A percentile compares a stretch with the other conserved stretches of the same genome.
Conservation (phyloP, 2,797 vertebrate genomes). For the Rhodeus uyekii region DNA sequence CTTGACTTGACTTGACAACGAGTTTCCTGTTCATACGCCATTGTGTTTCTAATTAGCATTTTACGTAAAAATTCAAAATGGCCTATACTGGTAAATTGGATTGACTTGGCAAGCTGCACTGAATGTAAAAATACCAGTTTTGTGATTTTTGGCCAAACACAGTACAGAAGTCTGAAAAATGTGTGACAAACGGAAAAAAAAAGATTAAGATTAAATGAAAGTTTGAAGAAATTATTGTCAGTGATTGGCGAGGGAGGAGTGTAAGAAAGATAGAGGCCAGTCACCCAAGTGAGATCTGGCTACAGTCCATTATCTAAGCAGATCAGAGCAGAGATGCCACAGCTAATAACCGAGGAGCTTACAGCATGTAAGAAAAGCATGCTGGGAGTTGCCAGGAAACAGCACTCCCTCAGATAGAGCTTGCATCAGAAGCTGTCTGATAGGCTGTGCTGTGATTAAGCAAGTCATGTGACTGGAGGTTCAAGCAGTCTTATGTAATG, state of each 20-base stretch:
- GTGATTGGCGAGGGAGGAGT: not conserved
- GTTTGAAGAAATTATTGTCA: slow-evolving; percentile 40
- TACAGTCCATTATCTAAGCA: slow-evolving; percentile 24
- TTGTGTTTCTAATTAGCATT: too few species aligned
- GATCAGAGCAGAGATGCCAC: slow-evolving; percentile 26
- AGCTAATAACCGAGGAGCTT: slow-evolving; percentile 21
- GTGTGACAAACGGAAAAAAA: too few species aligned
- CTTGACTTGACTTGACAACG: too few species aligned
- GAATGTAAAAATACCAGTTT: too few species aligned
- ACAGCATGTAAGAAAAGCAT: slow-evolving; percentile 25
- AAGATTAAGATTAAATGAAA: not conserved
- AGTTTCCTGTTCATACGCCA: too few species aligned
- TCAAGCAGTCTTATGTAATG: slow-evolving; percentile 43
- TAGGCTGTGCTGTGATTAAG: slow-evolving; percentile 22
- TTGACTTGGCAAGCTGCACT: too few species aligned
- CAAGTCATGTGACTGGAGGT: slow-evolving; percentile 37
- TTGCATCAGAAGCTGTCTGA: slow-evolving; percentile 24
- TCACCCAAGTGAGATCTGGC: slow-evolving; percentile 8
- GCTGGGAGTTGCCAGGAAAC: slow-evolving; percentile 34
- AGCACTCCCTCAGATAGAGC: slow-evolving; percentile 5
- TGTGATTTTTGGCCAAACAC: too few species aligned
- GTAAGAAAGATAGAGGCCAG: not conserved
- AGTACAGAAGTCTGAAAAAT: too few species aligned
- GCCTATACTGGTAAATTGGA: too few species aligned
- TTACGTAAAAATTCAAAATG: too few species aligned